phyloP scores from a whole-genome alignment of 2,888 invertebrate species.

The Leptopilina syphax region DNA sequence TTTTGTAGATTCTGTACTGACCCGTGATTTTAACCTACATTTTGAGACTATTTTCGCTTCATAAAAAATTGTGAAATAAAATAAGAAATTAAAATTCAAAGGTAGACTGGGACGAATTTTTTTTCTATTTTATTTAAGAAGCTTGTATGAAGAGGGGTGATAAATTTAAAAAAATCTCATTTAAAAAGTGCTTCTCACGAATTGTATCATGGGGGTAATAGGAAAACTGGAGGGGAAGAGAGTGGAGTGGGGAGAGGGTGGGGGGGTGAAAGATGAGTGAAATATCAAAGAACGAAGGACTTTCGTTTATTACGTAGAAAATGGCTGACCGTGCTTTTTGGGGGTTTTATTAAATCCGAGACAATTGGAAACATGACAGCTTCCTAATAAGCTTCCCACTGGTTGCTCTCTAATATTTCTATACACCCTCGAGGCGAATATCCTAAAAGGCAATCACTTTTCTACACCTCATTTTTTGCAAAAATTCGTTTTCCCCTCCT shows the following conservation, averaged over 20 bases:
- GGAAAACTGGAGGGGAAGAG: no score
- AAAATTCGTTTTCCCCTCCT: background rate
- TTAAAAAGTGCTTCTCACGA: slow-evolving; percentile 25
- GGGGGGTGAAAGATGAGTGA: slow-evolving; percentile 41
- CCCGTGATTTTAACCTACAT: no score
- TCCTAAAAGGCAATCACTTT: slow-evolving; percentile 43
- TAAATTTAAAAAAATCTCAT: slow-evolving; percentile 36
- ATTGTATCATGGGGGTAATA: slow-evolving; percentile 15
- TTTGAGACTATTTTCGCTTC: no score
- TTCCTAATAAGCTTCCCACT: slow-evolving; percentile 60
- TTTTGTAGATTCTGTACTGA: no score
- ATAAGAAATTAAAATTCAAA: background rate
- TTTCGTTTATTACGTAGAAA: slow-evolving; percentile 53
- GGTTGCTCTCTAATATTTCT: slow-evolving; percentile 46
- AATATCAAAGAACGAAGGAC: slow-evolving; percentile 37
- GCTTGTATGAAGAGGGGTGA: background rate
- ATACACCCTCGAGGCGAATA: slow-evolving; percentile 25
- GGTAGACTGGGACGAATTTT: slow-evolving; percentile 4
- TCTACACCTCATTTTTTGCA: slow-evolving; percentile 21
- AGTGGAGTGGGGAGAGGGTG: background rate
- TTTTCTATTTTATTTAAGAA: background rate
- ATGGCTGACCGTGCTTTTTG: slow-evolving; percentile 54
- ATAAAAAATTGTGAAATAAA: background rate
- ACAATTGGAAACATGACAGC: slow-evolving; percentile 59
- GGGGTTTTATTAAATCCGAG: slow-evolving; percentile 56